Base-by-base conservation (phyloP, 2,797 vertebrate genomes). In the Choloepus didactylus region DNA sequence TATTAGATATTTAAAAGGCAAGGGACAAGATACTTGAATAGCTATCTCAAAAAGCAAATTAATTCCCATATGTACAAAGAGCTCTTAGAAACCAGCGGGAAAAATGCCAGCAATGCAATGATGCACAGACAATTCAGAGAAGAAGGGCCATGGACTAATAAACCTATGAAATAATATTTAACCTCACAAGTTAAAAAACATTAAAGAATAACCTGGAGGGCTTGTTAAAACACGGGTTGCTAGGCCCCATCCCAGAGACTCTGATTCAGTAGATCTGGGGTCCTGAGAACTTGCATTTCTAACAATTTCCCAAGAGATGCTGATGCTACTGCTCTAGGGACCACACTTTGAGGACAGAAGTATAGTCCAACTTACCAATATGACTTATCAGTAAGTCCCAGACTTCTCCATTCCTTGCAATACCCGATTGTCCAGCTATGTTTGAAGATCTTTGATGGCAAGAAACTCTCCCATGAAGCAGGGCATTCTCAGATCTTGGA, bases 1-100 rank as follows among this genome's bases (percentile, higher is more conserved):
- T 87, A 92, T 51, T 21, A 75, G 9, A 29, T 87, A 75, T 91
- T 80, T 64, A n/a, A 87, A 94, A 93, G 41, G 14, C 44, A 84
- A 93, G 77, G 6, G 6, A 56, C 35, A 94, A 72, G 21, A 49
- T 72, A 10, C 67, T 41, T 91, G 31, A 94, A 67, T 41, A 41
- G 10, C 46, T 38, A 5, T 88, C 60, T 70, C 41, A 82, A 84
- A 72, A 44, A 92, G 9, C 54, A 85, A 29, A 7, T 81, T 73
- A 89, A 91, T 56, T 73, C 27, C 41, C 67, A 14, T 44, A 6
- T 27, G 15, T 64, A 29, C 79, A 51, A 80, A 90, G 23, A 84
- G 49, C 41, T 85, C 35, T 88, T 85, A 54, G 81, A 90, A 62
- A 76, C 21, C 81, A 95, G 19, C 7, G 77, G 41, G 41, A 87